Evolutionary conservation across 2,113 vertebrate species (phyloP), one percentile per base, ranked within the genome.

Genomic region (Ageneiosus marmoratus): DNA sequence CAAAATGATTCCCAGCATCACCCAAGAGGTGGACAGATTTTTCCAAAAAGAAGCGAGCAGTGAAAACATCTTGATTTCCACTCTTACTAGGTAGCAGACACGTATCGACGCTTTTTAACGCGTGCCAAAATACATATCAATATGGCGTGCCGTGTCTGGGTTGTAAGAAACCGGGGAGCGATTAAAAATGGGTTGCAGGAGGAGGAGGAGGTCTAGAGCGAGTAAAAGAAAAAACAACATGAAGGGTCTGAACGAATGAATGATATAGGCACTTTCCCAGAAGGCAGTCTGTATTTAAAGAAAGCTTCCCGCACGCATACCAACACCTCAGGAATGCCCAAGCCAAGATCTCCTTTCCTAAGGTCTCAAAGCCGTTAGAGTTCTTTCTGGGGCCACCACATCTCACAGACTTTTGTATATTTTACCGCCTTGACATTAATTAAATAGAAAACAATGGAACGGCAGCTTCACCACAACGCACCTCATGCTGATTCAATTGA

Each of bases 251-350:
- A 86, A 87, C 77, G 62, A 92, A 94, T 92, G 88, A 93, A 91
- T 89, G 89, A 93, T 93, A 91, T 93, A 76, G 91, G 92, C 91
- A 88, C 92, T 94, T 94, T 92, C 89, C 91, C 91, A 92, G 90
- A 93, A 93, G 92, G 88, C 89, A 87, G 88, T 90, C 80, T 92
- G 89, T 91, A 88, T 92, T 88, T 87, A 91, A 86, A 81, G 89
- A 90, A 89, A 89, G 90, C 89, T 91, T 91, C 91, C 82, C 65
- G 89, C 89, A 89, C 86, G 86, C 90, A 92, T 91, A 91, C 90
- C 89, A 83, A 85, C 76, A 85, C 87, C 79, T 86, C 69, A 76
- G 77, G 70, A 74, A 81, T 46, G 12, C 48, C 70, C 56, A 27
- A 77, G 67, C 81, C 87, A 83, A 79, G 51, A 80, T 70, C 83